A percentile compares a stretch with the other conserved stretches of the same genome.
phyloP scores from a whole-genome alignment of 2,113 vertebrate genomes.

The Prionailurus bengalensis region DNA sequence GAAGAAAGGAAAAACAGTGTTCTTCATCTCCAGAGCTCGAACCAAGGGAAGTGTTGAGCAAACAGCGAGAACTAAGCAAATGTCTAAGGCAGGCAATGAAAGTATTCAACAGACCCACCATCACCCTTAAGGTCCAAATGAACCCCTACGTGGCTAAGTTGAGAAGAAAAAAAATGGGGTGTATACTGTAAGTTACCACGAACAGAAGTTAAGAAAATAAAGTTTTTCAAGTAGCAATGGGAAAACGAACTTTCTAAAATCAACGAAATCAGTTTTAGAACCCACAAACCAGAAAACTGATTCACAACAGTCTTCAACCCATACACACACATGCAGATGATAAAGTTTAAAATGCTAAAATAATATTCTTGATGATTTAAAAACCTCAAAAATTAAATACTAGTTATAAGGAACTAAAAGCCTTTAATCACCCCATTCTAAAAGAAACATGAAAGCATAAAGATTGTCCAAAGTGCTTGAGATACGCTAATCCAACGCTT shows the following conservation, averaged over 20 bases:
- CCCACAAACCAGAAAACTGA: background rate
- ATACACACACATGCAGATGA: background rate
- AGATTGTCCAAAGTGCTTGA: background rate
- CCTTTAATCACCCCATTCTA: background rate
- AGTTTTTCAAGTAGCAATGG: background rate
- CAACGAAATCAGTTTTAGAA: background rate
- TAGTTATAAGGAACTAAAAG: background rate
- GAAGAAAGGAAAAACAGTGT: background rate
- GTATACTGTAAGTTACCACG: background rate
- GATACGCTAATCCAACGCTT: background rate
- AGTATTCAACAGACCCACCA: background rate
- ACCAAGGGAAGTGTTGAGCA: background rate
- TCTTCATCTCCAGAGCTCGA: background rate
- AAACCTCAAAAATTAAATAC: background rate
- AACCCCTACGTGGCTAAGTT: background rate
- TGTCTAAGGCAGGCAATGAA: background rate
- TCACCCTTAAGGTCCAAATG: background rate
- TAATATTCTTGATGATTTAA: background rate
- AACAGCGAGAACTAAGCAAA: background rate
- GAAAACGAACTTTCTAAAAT: background rate
- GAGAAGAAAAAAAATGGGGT: background rate
- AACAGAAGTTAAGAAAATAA: conserved; percentile 1
- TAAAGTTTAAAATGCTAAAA: conserved; percentile 29
- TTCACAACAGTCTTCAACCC: background rate
- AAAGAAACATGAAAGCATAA: conserved; percentile 5